Percentiles rank a stretch among this genome's conserved stretches.
phyloP scores from a whole-genome alignment of 1,140 invertebrate species.

The Apis cerana region DNA sequence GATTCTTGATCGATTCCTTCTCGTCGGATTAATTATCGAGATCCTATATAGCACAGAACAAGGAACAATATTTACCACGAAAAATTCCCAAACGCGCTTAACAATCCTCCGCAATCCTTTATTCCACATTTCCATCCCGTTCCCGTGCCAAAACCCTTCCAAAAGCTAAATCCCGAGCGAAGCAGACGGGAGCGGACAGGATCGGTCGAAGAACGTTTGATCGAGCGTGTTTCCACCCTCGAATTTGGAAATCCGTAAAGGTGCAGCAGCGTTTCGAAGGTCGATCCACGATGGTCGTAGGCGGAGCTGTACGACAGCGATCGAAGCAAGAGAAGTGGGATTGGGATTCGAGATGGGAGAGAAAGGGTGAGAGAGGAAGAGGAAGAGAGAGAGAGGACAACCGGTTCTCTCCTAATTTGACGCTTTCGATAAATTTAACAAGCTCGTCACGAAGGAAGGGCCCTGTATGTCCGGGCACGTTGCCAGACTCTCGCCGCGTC shows the following conservation, averaged over 20 bases:
- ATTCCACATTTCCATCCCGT: neutral
- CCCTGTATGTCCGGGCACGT: conserved; percentile 76
- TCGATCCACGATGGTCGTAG: conserved; percentile 23
- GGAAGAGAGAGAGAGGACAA: conserved; percentile 22
- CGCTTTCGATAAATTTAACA: conserved; percentile 81
- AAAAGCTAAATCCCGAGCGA: neutral
- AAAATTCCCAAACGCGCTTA: neutral
- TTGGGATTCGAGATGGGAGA: conserved; percentile 13
- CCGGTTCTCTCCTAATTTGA: conserved; percentile 76
- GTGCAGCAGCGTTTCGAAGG: neutral
- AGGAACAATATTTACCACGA: too few relatives aligned
- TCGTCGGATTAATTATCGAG: too few relatives aligned
- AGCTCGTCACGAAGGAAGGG: conserved; percentile 77
- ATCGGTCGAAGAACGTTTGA: conserved; percentile 13
- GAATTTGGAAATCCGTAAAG: neutral
- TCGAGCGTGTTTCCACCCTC: conserved; percentile 1
- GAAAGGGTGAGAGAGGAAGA: conserved; percentile 1
- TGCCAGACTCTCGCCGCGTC: conserved; percentile 76
- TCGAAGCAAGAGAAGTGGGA: conserved; percentile 21
- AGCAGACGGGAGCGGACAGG: neutral
- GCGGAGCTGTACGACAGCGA: conserved; percentile 7
- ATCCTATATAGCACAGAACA: too few relatives aligned
- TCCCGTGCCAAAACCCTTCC: neutral
- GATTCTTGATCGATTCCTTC: too few relatives aligned
- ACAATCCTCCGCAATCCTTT: neutral